A percentile compares a stretch with the other conserved stretches of the same genome.
phyloP scores from a whole-genome alignment of 92 coral and sea anemone species.

The Chrysogorgia sp. region DNA sequence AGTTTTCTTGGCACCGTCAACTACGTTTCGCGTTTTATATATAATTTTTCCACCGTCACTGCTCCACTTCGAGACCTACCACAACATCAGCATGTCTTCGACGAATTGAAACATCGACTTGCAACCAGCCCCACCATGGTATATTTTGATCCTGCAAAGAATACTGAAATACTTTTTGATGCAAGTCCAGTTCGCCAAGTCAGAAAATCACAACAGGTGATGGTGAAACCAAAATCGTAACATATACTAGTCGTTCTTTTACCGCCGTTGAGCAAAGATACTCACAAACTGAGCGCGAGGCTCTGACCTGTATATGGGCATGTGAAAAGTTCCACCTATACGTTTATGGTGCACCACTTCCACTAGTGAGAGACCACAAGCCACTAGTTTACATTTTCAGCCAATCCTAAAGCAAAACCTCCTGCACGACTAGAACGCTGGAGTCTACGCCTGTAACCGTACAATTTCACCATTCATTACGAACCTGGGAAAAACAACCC shows the following conservation, averaged over 20 bases:
- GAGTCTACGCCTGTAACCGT: slow-evolving; percentile 42
- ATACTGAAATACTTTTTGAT: slow-evolving; percentile 41
- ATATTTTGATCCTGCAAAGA: slow-evolving; percentile 46
- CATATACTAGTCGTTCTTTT: slow-evolving; percentile 51
- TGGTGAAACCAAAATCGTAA: slow-evolving; percentile 36
- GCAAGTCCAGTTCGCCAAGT: slow-evolving; percentile 54
- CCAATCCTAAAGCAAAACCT: slow-evolving; percentile 48
- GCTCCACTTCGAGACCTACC: slow-evolving; percentile 41
- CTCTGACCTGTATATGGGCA: slow-evolving; percentile 50
- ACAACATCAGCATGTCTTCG: slow-evolving; percentile 33
- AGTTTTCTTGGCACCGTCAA: slow-evolving; percentile 49
- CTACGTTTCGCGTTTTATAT: slow-evolving; percentile 40
- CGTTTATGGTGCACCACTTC: slow-evolving; percentile 43
- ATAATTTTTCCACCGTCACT: slow-evolving; percentile 24
- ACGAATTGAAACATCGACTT: slow-evolving; percentile 40
- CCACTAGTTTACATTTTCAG: slow-evolving; percentile 30
- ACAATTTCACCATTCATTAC: slow-evolving; percentile 25
- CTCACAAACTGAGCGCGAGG: slow-evolving; percentile 58
- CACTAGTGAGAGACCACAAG: slow-evolving; percentile 36
- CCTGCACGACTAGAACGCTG: slow-evolving; percentile 43
- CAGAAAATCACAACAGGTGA: slow-evolving; percentile 43
- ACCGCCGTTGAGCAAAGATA: slow-evolving; percentile 52
- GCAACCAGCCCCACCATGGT: slow-evolving; percentile 45
- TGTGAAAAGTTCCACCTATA: slow-evolving; percentile 53
- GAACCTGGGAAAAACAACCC: slow-evolving; percentile 39